These are phyloP conservation scores for Apodemia hepburni DNA, from an alignment of 2,888 invertebrate genomes.

Conservation along the genomic window DNA sequence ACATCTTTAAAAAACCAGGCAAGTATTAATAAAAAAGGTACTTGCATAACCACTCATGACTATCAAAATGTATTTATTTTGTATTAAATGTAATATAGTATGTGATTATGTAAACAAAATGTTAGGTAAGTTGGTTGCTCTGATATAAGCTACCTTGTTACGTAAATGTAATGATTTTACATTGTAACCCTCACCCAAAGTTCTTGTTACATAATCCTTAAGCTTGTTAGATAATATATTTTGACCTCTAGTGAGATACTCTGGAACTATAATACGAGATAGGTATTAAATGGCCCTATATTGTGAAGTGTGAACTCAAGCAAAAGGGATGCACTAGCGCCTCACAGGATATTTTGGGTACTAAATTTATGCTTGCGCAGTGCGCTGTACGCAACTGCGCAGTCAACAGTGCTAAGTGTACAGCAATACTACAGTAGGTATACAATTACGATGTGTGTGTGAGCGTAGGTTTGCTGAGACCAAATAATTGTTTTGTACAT, in stretches of 20 bases:
- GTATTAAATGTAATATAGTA: too few species aligned
- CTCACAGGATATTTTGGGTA: not conserved
- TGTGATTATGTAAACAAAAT: constrained; percentile 7
- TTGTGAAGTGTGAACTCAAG: not conserved
- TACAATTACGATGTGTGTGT: too few species aligned
- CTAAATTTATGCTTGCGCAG: not conserved
- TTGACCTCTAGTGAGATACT: constrained; percentile 14
- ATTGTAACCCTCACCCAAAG: constrained; percentile 9
- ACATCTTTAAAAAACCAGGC: not conserved
- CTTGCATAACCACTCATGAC: too few species aligned
- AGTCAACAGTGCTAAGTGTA: too few species aligned
- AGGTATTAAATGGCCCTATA: not conserved
- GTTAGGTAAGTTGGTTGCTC: constrained; percentile 1
- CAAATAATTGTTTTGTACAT: too few species aligned
- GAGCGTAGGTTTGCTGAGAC: too few species aligned
- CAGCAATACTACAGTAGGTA: too few species aligned
- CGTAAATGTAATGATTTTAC: constrained; percentile 6
- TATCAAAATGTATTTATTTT: not conserved
- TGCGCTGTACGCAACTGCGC: too few species aligned
- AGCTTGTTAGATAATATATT: constrained; percentile 14
- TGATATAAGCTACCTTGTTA: constrained; percentile 6
- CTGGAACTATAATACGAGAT: not conserved
- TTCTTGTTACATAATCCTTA: constrained; percentile 1
- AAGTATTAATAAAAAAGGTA: too few species aligned
- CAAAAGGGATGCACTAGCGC: not conserved